Base-by-base conservation (phyloP, 1,140 invertebrate species). In the Campoletis sonorensis region DNA sequence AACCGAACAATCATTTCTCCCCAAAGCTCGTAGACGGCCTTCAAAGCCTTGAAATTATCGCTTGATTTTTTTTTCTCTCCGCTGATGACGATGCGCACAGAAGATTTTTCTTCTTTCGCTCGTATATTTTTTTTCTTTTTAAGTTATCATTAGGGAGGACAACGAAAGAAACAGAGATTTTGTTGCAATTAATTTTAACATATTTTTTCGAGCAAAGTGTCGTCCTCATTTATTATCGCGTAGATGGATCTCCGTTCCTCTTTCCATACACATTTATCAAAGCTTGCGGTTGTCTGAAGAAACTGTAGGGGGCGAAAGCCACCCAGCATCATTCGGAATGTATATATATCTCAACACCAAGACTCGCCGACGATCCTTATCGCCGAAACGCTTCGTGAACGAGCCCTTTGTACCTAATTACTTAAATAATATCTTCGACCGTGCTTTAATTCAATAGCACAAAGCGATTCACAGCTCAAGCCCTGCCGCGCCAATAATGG, bases 401-500 rank as follows among this genome's bases (percentile, higher is more conserved):
- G 89, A 87, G 85, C 88, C 89, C 90, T 89, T 90, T 91, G 90
- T 92, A 87, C 84, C 87, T 91, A 92, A 92, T 92, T 91, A 91
- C 90, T 91, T 92, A 88, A 92, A 92, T 91, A 91, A 92, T 91
- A 91, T 91, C 90, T 91, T 90, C 87, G 87, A 89, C 88, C 85
- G 90, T 90, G 86, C 89, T 91, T 92, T 87, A 88, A 91, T 92
- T 91, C 90, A 91, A 91, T 92, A 91, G 91, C 85, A 86, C 87
- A 87, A 88, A 87, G 58, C 54, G 27, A 26, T 45, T 30, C 30
- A 18, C 26, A 3, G 58, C 61, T 30, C 76, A n/a, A 45, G 33
- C 10, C 33, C 76, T 30, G 37, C 87, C 85, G 84, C 85, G 85
- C 83, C 85, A 87, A 90, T 91, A 91, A 91, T 90, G 89, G 88